Evolutionary conservation across 37 sponge, comb jelly and placozoan genomes (phyloP).

Genomic region (Chondrosia reniformis): DNA sequence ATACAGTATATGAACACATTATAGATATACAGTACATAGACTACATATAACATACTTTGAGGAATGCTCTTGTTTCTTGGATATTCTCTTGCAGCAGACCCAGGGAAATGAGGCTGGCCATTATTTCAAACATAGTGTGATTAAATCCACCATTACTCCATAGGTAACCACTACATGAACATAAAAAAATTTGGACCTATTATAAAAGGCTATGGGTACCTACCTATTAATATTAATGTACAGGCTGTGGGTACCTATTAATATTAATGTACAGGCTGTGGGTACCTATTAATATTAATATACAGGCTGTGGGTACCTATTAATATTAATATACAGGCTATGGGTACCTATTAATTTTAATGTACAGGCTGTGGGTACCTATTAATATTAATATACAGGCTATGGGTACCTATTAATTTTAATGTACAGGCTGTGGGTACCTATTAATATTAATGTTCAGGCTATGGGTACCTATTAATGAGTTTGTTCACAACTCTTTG

Average conservation of each 20-base stretch:
- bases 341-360: background rate
- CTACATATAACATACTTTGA: slow-evolving; percentile 23
- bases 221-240: background rate
- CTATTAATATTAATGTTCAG: too few relatives aligned
- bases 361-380: background rate
- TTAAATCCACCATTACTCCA: slow-evolving; percentile 65
- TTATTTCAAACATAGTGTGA: slow-evolving; percentile 42
- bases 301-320: background rate
- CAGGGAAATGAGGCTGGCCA: slow-evolving; percentile 46
- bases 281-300: background rate
- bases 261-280: background rate
- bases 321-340: background rate
- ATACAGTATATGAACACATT: background rate
- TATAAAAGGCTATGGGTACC: background rate
- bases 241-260: background rate
- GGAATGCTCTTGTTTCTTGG: slow-evolving; percentile 8
- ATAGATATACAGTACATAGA: background rate
- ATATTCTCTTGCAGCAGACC: slow-evolving; percentile 44
- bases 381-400: too few relatives aligned
- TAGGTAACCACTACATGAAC: slow-evolving; percentile 23
- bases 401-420: too few relatives aligned
- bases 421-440: too few relatives aligned
- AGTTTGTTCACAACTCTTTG: background rate
- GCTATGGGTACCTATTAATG: background rate
- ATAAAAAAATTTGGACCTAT: background rate